Base-by-base conservation (phyloP, 2,113 vertebrate species). In the Addax nasomaculatus region DNA sequence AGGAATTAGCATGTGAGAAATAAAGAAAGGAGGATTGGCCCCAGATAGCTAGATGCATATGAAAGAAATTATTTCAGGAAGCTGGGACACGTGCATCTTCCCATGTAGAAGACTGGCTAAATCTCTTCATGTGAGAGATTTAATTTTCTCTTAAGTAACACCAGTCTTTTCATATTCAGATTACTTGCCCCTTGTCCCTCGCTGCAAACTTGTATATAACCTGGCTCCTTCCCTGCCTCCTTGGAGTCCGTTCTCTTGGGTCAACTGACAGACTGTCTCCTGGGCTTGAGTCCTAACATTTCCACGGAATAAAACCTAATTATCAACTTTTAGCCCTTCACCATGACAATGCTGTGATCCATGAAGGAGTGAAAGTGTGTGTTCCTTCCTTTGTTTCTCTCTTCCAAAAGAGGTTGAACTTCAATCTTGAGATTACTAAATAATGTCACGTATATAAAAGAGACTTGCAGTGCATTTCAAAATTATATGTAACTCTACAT, bases 401-500 rank as follows among this genome's bases (percentile, higher is more conserved):
- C 8, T 92, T 55, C 53, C 33, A 25, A 27, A 85, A 83, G 21
- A 43, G 3, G 30, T 29, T 93, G 23, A 53, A 89, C 36, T 58
- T 97, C 11, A 86, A 30, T 83, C 36, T 29, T 93, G n/a, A 62
- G 2, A 85, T 93, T 73, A n/a, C 7, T 60, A 87, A 84, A 49
- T 62, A 62, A 81, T 81, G 12, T 58, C 7, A 55, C 78, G 45
- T 53, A n/a, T 29, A 14, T 47, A 47, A 70, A 47, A 93, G 9
- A 67, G 5, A 70, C 14, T 80, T 39, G 0, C 0, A 4, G 0
- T 80, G 2, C 9, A 45, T 85, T 73, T 51, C 33, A 79, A 2
- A 33, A 21, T 19, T 51, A 1, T 33, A 70, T 79, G 7, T n/a
- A 49, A 60, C 43, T 64, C 45, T 57, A 23, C 19, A 21, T 19